phyloP scores from a whole-genome alignment of 2,113 vertebrate genomes.

The Limnothrissa miodon region DNA sequence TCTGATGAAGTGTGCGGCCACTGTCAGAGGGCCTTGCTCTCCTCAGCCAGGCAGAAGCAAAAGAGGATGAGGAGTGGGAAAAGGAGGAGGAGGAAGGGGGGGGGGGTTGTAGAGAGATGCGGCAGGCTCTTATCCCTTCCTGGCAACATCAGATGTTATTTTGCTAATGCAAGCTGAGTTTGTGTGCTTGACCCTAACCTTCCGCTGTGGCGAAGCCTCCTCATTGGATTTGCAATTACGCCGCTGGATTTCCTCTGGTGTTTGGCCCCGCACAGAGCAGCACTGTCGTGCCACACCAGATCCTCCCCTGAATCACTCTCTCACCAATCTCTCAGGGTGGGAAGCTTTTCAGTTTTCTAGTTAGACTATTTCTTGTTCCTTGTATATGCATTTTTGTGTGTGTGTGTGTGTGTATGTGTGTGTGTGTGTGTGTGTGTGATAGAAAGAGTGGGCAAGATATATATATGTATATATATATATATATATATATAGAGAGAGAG shows the following conservation, averaged over 20 bases:
- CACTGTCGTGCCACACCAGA: neutral
- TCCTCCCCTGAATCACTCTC: neutral
- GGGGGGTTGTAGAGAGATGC: neutral
- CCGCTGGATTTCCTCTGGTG: neutral
- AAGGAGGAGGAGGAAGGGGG: neutral
- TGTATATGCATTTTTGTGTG: neutral
- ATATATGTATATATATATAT: too few species aligned
- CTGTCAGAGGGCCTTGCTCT: neutral
- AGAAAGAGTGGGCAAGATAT: too few species aligned
- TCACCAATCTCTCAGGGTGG: neutral
- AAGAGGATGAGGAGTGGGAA: neutral
- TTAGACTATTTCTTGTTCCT: neutral
- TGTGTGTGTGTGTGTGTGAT: too few species aligned
- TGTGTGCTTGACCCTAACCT: slow-evolving; percentile 17
- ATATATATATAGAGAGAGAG: too few species aligned
- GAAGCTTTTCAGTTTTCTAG: too few species aligned
- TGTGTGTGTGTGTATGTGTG: neutral
- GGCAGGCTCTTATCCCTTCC: neutral
- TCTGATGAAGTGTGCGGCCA: neutral
- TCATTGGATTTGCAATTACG: slow-evolving; percentile 17
- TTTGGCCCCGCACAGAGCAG: neutral
- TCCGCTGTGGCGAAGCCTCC: slow-evolving; percentile 27
- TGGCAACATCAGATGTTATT: slow-evolving; percentile 13
- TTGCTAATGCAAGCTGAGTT: slow-evolving; percentile 14
- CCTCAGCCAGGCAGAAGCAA: neutral